Evolutionary conservation across 1,140 invertebrate species (phyloP).

Genomic region (Teleogryllus occipitalis): DNA sequence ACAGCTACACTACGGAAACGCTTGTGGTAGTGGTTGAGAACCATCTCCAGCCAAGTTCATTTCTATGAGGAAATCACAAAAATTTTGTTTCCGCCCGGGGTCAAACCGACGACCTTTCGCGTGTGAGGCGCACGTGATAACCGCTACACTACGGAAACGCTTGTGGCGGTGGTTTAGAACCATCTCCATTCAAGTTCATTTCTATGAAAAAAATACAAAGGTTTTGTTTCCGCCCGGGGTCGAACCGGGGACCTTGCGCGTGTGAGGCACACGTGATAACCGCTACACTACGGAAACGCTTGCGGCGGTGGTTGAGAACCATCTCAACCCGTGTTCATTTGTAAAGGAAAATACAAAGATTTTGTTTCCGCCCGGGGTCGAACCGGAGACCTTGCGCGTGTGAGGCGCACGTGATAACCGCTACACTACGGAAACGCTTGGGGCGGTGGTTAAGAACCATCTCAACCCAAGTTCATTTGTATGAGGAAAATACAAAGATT

Average conservation of each 20-base stretch:
- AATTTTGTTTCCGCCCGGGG: constrained; percentile 50
- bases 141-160: constrained; percentile 44
- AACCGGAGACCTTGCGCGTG: constrained; percentile 54
- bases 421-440: constrained; percentile 43
- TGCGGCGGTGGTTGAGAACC: no score
- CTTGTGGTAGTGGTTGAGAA: no score
- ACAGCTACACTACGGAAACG: constrained; percentile 45
- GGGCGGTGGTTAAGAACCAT: no score
- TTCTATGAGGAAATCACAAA: no score
- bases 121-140: constrained; percentile 55
- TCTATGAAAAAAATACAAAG: no score
- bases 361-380: constrained; percentile 53
- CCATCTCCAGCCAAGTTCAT: no score
- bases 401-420: constrained; percentile 54
- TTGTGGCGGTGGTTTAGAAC: no score
- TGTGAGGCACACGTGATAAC: constrained; percentile 55
- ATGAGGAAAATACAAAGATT: no score
- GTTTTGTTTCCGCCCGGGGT: constrained; percentile 50
- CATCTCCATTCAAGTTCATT: no score
- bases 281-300: constrained; percentile 44
- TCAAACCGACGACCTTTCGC: constrained; percentile 53
- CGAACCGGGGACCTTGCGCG: constrained; percentile 53
- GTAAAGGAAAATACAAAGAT: no score
- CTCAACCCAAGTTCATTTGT: no score
- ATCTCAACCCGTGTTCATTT: no score